Evolutionary conservation across 1,140 invertebrate genomes (phyloP), one percentile per base, ranked within the genome.

Genomic region (Ceratina japonica): DNA sequence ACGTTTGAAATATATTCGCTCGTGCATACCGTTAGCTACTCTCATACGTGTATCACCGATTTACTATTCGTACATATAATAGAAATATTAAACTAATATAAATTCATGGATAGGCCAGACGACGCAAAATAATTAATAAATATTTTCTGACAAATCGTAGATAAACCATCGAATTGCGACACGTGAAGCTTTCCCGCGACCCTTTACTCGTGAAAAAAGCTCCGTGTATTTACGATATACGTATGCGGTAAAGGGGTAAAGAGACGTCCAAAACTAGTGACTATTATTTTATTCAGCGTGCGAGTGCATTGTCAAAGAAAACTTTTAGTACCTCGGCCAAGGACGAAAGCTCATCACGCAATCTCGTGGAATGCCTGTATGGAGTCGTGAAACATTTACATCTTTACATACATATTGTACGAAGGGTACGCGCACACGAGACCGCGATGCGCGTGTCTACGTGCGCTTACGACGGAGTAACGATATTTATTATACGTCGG

Each of bases 401-500:
- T 58, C 66, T 74, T 77, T 51, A 54, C 68, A 61, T 73, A 70
- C 75, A 66, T 75, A 75, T 80, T 58, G 66, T 20, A 66, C 71
- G 44, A 59, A 49, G 44, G 27, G 24, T 59, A 63, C 54, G 69
- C 52, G 54, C 52, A 62, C 49, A 62, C 52, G 49, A 70, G 24
- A 68, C 71, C 76, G 66, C 73, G 65, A 72, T 31, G 74, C 71
- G 56, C 77, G 66, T 65, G 80, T 83, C 69, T 85, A 62, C 75
- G 75, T 73, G 83, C 69, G 69, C 76, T 82, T 78, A 85, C 83
- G 64, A 80, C 77, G 82, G 74, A 76, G 81, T 80, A 83, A 84
- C 86, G 77, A 88, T 88, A 88, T 88, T 88, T 88, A 88, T 88
- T 88, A 87, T 88, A 87, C 77, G 84, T 79, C 83, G 73, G 80